Conservation (phyloP, 2,797 vertebrate species). For the Etheostoma perlongum region DNA sequence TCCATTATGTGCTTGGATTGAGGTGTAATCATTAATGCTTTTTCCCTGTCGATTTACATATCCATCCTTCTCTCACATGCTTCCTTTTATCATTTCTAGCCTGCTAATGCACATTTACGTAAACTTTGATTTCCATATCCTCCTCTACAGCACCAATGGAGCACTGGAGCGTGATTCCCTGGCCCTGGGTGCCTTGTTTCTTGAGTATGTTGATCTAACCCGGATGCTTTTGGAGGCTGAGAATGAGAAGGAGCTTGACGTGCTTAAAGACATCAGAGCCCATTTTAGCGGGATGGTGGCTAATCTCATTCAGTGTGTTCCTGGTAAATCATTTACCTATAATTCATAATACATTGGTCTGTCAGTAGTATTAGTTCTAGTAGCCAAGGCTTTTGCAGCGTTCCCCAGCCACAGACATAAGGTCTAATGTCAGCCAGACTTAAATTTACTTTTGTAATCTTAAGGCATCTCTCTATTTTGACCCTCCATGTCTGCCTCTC, state of each 20-base stretch:
- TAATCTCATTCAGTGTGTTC: slow-evolving; percentile 98
- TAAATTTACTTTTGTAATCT: background rate
- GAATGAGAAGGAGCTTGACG: slow-evolving; percentile 98
- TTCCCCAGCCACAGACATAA: no score
- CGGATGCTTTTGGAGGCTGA: slow-evolving; percentile 98
- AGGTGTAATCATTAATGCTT: background rate
- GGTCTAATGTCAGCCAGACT: background rate
- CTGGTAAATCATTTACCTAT: slow-evolving; percentile 84
- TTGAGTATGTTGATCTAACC: slow-evolving; percentile 98
- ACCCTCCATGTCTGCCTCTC: slow-evolving; percentile 4
- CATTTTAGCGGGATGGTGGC: slow-evolving; percentile 99
- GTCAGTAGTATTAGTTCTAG: background rate
- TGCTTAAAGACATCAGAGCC: slow-evolving; percentile 98
- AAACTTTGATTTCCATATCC: background rate
- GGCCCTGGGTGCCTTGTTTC: slow-evolving; percentile 95
- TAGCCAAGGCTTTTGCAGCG: background rate
- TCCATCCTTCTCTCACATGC: background rate
- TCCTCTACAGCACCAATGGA: slow-evolving; percentile 90
- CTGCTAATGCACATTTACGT: background rate
- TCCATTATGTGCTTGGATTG: background rate
- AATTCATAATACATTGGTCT: background rate
- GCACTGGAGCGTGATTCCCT: slow-evolving; percentile 96
- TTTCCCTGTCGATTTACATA: background rate
- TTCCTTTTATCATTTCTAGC: background rate
- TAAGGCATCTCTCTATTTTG: background rate